Evolutionary conservation across 2,888 invertebrate species (phyloP).

Genomic region (Odontothrips loti): DNA sequence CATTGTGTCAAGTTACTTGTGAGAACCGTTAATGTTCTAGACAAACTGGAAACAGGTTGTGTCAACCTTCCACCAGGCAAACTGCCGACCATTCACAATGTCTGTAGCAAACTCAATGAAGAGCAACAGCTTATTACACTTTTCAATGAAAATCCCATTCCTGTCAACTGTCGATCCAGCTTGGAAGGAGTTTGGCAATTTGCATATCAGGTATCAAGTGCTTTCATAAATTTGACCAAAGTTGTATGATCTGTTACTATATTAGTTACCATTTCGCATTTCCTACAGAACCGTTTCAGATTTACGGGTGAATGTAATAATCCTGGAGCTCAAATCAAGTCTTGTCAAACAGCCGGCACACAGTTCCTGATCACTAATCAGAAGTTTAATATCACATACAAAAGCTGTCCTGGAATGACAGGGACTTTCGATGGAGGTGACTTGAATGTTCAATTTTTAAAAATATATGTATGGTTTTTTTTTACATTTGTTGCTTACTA

Average conservation of each 20-base stretch:
- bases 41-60: slow-evolving; percentile 81
- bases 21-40: slow-evolving; percentile 80
- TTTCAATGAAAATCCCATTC: slow-evolving; percentile 84
- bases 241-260: neutral
- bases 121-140: slow-evolving; percentile 79
- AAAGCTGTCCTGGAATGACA: slow-evolving; percentile 82
- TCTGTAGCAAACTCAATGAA: slow-evolving; percentile 66
- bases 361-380: slow-evolving; percentile 95
- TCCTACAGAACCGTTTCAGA: slow-evolving; percentile 69
- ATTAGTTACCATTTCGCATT: slow-evolving; percentile 31
- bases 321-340: slow-evolving; percentile 82
- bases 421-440: slow-evolving; percentile 79
- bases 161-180: slow-evolving; percentile 86
- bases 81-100: slow-evolving; percentile 67
- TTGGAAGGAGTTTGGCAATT: slow-evolving; percentile 96
- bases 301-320: slow-evolving; percentile 90
- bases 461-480: slow-evolving; percentile 9
- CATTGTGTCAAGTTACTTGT: slow-evolving; percentile 81
- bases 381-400: slow-evolving; percentile 92
- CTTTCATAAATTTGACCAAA: neutral
- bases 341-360: slow-evolving; percentile 93
- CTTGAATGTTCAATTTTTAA: neutral
- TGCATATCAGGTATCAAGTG: slow-evolving; percentile 63
- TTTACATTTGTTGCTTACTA: neutral
- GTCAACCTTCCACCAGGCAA: slow-evolving; percentile 61